Conservation (phyloP, 30 jellyfish, hydroid and myxozoan genomes). For the Cassiopea xamachana region DNA sequence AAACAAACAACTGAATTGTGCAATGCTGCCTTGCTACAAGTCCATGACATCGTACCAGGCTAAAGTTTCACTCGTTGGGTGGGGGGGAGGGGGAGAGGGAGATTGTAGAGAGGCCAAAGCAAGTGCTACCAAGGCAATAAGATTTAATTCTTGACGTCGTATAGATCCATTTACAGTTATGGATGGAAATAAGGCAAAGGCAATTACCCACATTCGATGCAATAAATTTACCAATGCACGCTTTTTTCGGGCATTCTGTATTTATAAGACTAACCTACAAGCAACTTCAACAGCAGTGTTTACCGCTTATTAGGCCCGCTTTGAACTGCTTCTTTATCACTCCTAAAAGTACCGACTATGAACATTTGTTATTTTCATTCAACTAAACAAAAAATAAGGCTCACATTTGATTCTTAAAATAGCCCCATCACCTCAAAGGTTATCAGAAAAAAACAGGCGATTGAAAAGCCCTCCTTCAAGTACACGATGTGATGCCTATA, state of each 20-base stretch:
- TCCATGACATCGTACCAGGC: too few relatives aligned
- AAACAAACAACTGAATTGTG: too few relatives aligned
- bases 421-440: neutral
- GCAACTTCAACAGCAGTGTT: neutral
- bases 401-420: constrained; percentile 18
- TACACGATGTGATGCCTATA: neutral
- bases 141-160: too few relatives aligned
- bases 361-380: neutral
- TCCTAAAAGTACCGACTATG: constrained; percentile 7
- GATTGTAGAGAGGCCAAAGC: too few relatives aligned
- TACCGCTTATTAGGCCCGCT: neutral
- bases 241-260: too few relatives aligned
- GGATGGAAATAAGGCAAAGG: neutral
- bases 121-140: too few relatives aligned
- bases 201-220: neutral
- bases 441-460: neutral
- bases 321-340: constrained; percentile 10
- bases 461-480: neutral
- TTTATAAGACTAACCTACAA: too few relatives aligned
- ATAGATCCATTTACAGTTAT: too few relatives aligned
- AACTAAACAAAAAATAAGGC: constrained; percentile 29
- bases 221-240: too few relatives aligned
- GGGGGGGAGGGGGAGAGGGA: too few relatives aligned
- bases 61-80: too few relatives aligned
- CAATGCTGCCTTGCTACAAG: too few relatives aligned